A percentile compares a stretch with the other conserved stretches of the same genome.
Evolutionary conservation across 2,113 vertebrate species (phyloP).

Genomic region (Bujurquina vittata): DNA sequence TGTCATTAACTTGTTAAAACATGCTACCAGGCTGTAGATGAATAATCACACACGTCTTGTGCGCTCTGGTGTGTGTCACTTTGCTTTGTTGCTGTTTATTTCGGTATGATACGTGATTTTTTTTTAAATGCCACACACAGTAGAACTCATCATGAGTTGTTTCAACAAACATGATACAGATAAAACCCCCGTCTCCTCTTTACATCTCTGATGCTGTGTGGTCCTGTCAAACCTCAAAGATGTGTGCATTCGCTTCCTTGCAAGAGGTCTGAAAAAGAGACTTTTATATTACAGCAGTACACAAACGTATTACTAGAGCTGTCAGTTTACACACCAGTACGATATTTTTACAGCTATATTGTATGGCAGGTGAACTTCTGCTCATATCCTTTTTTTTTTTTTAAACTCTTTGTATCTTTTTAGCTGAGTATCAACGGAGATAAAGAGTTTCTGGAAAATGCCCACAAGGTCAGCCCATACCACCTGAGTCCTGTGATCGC

Average conservation of each 20-base stretch:
- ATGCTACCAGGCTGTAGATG: not conserved
- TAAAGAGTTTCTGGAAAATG: slow-evolving; percentile 87
- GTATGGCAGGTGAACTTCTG: not conserved
- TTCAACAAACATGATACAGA: not conserved
- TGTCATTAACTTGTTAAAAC: not conserved
- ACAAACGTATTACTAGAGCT: not conserved
- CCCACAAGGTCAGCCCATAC: slow-evolving; percentile 80
- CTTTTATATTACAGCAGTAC: not conserved
- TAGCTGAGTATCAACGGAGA: slow-evolving; percentile 93
- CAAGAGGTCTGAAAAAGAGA: not conserved
- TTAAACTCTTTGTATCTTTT: not conserved
- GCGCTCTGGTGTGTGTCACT: not conserved
- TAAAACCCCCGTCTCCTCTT: not conserved
- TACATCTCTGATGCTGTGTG: slow-evolving; percentile 3
- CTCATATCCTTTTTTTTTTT: not conserved
- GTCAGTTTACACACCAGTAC: not conserved
- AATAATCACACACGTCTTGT: not conserved
- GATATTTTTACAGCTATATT: not conserved
- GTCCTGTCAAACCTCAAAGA: not conserved
- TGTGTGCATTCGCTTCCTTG: not conserved
- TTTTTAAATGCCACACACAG: not conserved
- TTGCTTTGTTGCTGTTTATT: not conserved
- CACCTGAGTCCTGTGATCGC: slow-evolving; percentile 84
- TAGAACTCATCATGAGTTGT: not conserved
- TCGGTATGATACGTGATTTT: not conserved